Conservation (phyloP, 1,140 invertebrate genomes). For the Eurosta solidaginis region DNA sequence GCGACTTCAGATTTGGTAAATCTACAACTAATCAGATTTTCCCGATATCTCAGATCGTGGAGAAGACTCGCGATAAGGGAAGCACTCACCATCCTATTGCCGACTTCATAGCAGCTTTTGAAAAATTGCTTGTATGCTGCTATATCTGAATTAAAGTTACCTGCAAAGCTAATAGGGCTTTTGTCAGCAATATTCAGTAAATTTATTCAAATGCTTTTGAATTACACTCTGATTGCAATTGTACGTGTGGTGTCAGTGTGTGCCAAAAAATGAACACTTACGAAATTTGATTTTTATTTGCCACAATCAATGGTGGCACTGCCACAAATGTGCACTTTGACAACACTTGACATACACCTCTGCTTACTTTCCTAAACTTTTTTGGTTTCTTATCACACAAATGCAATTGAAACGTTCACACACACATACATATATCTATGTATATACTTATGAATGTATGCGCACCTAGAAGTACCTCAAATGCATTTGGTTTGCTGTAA, state of each 20-base stretch:
- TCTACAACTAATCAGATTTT: no score
- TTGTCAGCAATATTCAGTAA: no score
- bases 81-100: no score
- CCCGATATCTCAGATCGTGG: no score
- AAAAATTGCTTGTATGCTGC: no score
- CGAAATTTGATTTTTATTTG: background rate
- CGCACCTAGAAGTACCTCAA: background rate
- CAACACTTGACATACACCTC: background rate
- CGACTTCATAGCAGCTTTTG: no score
- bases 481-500: background rate
- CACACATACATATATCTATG: background rate
- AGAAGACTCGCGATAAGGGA: no score
- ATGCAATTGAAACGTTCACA: background rate
- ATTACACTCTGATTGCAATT: background rate
- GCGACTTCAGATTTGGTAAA: no score
- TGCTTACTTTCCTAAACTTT: background rate
- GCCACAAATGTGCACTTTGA: background rate
- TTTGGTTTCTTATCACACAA: background rate
- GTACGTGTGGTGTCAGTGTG: no score
- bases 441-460: background rate
- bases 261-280: background rate
- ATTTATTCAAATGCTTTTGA: no score
- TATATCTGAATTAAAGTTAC: no score
- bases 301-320: background rate
- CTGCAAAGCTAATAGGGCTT: no score